A percentile compares a stretch with the other conserved stretches of the same genome.
These are phyloP conservation scores for Zophobas atratus DNA, from an alignment of 1,140 invertebrate species.

Conservation along the genomic window DNA sequence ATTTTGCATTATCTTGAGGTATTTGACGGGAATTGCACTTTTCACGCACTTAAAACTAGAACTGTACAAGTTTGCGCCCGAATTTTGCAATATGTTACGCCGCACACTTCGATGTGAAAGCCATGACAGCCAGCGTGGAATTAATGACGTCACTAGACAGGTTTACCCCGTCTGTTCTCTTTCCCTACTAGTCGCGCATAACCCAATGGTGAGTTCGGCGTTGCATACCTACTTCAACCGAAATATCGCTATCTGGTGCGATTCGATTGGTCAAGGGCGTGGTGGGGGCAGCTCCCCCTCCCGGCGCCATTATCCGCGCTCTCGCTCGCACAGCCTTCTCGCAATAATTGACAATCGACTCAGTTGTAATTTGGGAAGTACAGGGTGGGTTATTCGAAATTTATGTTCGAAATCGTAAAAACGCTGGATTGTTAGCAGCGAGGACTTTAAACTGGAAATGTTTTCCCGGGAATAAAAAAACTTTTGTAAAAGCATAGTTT, in stretches of 20 bases:
- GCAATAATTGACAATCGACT: slow-evolving; percentile 5
- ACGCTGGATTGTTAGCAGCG: slow-evolving; percentile 25
- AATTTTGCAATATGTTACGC: slow-evolving; percentile 18
- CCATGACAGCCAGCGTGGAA: slow-evolving; percentile 57
- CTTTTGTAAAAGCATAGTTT: slow-evolving; percentile 1
- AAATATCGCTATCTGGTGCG: not conserved
- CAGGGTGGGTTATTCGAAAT: slow-evolving; percentile 23
- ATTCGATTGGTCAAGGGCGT: slow-evolving; percentile 6
- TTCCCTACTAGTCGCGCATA: not conserved
- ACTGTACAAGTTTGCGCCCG: not conserved
- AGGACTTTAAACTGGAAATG: slow-evolving; percentile 19
- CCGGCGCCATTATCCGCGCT: not conserved
- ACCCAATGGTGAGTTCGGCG: slow-evolving; percentile 20
- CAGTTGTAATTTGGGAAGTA: slow-evolving; percentile 24
- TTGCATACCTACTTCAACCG: slow-evolving; percentile 17
- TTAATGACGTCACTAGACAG: slow-evolving; percentile 55
- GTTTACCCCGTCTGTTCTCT: slow-evolving; percentile 18
- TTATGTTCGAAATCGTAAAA: slow-evolving; percentile 30
- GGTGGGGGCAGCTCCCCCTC: slow-evolving; percentile 11
- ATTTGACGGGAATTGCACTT: slow-evolving; percentile 27
- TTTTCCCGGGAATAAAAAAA: slow-evolving; percentile 13
- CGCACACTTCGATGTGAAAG: slow-evolving; percentile 35
- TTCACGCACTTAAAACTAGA: slow-evolving; percentile 24
- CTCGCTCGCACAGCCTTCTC: not conserved
- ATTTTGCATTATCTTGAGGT: slow-evolving; percentile 38